Base-by-base conservation (phyloP, 2,888 invertebrate species). In the Macropis europaea region DNA sequence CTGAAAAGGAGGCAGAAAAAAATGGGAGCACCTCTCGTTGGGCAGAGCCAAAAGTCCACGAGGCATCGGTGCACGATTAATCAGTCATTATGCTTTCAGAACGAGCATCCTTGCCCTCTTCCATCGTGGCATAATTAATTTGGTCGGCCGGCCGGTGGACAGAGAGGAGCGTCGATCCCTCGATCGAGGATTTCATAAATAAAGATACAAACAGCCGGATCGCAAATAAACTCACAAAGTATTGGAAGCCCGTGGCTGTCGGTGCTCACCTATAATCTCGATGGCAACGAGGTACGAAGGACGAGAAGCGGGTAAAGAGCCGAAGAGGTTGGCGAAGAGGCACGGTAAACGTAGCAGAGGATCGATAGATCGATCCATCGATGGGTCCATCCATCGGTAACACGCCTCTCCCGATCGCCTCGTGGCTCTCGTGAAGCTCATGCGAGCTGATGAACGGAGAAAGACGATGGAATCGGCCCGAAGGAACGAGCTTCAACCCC, bases 301-400 rank as follows among this genome's bases (percentile, higher is more conserved):
- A 61, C 52, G 68, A 34, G 52, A 22, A 54, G 30, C 34, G 48
- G 59, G 38, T 53, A 71, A 64, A 64, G 59, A 50, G 52, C 40
- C 30, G 17, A 7, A 34, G 38, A 34, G 40, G 43, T 19, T 28
- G 19, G 6, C 11, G 24, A 5, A 13, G 30, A 22, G 62, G 15
- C 15, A 61, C 28, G 48, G 28, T 52, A 24, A 59, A 54, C 19
- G 47, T 42, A 48, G n/a, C 32, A 19, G 42, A 38, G 70, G 69
- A 76, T 73, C 81, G 71, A 73, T 81, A 70, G 71, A 80, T 69
- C 76, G 76, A 81, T 71, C 64, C 68, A 79, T 79, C 73, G 81
- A 83, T 85, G 81, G 80, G 76, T 78, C 77, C 77, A 81, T 86
- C 77, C 81, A 83, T 83, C 82, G 84, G 73, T 79, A 76, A 77